Conservation (phyloP, 1,140 invertebrate species). For the Drosophila ananassae region DNA sequence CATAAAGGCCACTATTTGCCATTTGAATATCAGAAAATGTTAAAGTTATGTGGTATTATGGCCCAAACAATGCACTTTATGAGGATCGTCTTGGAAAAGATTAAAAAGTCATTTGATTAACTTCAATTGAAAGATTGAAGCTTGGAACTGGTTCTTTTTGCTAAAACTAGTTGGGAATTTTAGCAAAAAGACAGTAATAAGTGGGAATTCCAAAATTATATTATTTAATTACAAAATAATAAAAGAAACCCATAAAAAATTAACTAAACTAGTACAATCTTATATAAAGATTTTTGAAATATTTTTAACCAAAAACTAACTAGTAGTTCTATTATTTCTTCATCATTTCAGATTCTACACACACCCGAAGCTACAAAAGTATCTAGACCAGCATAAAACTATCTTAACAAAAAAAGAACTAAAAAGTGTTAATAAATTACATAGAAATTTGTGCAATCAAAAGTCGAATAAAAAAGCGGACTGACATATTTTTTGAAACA, state of each 20-base stretch:
- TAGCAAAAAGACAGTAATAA: no score
- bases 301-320: neutral
- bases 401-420: neutral
- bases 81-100: neutral
- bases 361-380: neutral
- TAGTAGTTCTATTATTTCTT: neutral
- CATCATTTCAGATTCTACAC: conserved; percentile 2
- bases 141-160: no score
- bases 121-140: no score
- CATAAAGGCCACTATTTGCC: conserved; percentile 72
- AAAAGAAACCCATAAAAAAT: neutral
- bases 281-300: no score
- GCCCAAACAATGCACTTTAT: neutral
- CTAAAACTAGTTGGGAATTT: no score
- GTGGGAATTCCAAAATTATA: no score
- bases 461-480: conserved; percentile 1
- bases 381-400: neutral
- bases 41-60: conserved; percentile 35
- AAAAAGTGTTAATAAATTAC: conserved; percentile 7
- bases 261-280: neutral
- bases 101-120: no score
- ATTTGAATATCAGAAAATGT: conserved; percentile 55
- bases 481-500: conserved; percentile 44
- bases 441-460: conserved; percentile 10
- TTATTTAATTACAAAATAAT: neutral